Evolutionary conservation across 2,888 invertebrate species (phyloP).

Genomic region (Lycophotia porphyrea): DNA sequence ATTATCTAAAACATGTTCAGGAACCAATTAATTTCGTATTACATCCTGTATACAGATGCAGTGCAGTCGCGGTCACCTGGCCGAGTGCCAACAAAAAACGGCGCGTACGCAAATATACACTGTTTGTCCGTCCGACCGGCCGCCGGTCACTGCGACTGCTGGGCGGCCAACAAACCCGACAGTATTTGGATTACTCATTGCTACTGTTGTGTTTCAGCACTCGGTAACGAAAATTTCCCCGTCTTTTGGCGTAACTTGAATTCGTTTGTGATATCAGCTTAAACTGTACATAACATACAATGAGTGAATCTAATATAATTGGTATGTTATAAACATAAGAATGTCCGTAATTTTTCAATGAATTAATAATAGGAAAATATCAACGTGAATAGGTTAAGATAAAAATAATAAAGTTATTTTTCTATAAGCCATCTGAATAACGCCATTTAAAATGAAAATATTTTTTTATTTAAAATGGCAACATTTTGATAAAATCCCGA

Average conservation of each 20-base stretch:
- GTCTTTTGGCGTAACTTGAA: neutral
- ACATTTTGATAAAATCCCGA: no score
- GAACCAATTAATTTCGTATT: conserved; percentile 18
- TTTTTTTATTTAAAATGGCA: no score
- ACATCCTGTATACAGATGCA: conserved; percentile 66
- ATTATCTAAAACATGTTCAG: neutral
- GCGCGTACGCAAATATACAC: conserved; percentile 72
- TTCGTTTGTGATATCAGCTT: neutral
- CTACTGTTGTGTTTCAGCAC: conserved; percentile 53
- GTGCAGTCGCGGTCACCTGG: conserved; percentile 79
- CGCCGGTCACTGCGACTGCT: conserved; percentile 64
- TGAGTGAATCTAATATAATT: no score
- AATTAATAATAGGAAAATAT: no score
- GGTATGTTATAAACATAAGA: no score
- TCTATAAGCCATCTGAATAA: no score
- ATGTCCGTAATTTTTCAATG: no score
- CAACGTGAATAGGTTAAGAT: no score
- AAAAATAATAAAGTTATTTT: no score
- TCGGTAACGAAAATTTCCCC: conserved; percentile 6
- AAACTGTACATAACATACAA: no score
- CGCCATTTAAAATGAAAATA: no score
- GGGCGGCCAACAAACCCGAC: conserved; percentile 71
- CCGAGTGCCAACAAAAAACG: conserved; percentile 78
- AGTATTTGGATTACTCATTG: conserved; percentile 70
- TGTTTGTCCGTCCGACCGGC: conserved; percentile 72